Evolutionary conservation across 2,113 vertebrate genomes (phyloP), one percentile per base, ranked within the genome.

Genomic region (Vidua chalybeata): DNA sequence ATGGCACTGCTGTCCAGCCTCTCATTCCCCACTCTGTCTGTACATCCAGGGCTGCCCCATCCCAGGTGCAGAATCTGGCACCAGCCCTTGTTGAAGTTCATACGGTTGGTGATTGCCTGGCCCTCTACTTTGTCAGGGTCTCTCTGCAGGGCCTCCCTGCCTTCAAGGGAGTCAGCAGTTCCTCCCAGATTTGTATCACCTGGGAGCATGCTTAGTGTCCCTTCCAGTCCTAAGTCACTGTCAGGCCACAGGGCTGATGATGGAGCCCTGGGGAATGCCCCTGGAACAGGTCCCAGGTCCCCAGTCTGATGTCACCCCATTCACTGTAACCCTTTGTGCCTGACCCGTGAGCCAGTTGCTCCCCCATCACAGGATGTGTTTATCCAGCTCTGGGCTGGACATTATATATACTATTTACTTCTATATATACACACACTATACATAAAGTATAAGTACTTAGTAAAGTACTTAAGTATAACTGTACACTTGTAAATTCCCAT

Each of bases 101-200:
- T 1, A 6, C 2, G 19, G 10, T 11, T n/a, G 30, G 3, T 10
- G 15, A 75, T 7, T 24, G 30, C 28, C 30, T 18, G 8, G 5
- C n/a, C 1, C 41, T 27, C 19, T 48, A 1, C 2, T 39, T 5
- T 46, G 23, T 46, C 0, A 0, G 2, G 13, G 18, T 48, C 28
- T 63, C 10, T 54, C 23, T 39, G 28, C 7, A 28, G 22, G 11
- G 15, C 28, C 11, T 27, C 7, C 9, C 15, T 55, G 1, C 15
- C 39, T 13, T 12, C 0, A 4, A 56, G n/a, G 15, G 19, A 49
- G 43, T 58, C 20, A 66, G 0, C 24, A 58, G 16, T 11, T 48
- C 51, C 30, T 66, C 30, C 15, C 15, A 30, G 4, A 7, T 56
- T 24, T 41, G 13, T 30, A 7, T 66, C 15, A 41, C 7, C 7